phyloP scores from a whole-genome alignment of 1,140 invertebrate species.

The Eupristina koningsbergeri region DNA sequence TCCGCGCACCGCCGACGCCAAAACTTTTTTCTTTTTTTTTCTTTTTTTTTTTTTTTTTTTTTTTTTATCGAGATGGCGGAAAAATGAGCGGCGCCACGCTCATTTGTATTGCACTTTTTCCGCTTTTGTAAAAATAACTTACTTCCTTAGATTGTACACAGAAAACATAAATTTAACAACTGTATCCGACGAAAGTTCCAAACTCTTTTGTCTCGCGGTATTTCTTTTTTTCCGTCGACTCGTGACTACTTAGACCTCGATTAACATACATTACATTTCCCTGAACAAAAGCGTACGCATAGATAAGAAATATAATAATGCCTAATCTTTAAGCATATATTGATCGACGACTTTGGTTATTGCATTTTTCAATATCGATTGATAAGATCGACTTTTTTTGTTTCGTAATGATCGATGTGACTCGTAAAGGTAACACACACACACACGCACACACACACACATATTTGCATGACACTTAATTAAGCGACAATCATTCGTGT shows the following conservation, averaged over 20 bases:
- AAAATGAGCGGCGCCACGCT: too few species aligned
- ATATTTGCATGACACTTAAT: too few species aligned
- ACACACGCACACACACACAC: too few species aligned
- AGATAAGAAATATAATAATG: background rate
- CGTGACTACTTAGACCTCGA: background rate
- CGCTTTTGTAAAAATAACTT: too few species aligned
- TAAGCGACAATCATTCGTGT: too few species aligned
- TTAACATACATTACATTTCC: background rate
- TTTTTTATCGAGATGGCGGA: background rate
- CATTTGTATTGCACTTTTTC: too few species aligned
- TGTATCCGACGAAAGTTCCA: background rate
- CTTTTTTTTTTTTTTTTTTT: too few species aligned
- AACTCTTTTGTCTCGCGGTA: background rate
- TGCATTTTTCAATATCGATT: background rate
- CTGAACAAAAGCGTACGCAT: background rate
- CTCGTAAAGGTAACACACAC: too few species aligned
- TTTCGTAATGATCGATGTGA: background rate
- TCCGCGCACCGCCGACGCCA: background rate
- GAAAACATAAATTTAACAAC: too few species aligned
- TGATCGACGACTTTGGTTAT: background rate
- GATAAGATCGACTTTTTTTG: background rate
- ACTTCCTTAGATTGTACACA: too few species aligned
- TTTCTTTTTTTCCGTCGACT: background rate
- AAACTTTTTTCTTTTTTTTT: too few species aligned
- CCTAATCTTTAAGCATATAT: background rate